Evolutionary conservation across 2,113 vertebrate genomes (phyloP).

Genomic region (Cardinalis cardinalis): DNA sequence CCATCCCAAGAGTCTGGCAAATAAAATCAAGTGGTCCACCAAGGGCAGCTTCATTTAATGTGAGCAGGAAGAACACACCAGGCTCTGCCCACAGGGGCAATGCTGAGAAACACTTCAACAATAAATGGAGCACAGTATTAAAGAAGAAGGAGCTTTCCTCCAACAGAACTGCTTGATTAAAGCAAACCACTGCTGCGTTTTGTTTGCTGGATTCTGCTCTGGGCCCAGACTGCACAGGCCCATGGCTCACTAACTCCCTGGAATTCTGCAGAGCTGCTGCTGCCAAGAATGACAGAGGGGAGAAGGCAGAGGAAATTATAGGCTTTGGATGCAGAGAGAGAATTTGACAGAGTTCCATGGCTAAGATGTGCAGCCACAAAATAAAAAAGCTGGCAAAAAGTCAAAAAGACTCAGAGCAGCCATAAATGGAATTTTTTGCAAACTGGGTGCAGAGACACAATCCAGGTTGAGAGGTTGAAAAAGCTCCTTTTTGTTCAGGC

Average conservation of each 20-base stretch:
- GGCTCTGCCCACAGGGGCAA: not conserved
- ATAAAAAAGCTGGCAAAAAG: constrained; percentile 42
- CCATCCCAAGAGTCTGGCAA: not conserved
- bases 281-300: constrained; percentile 63
- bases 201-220: constrained; percentile 16
- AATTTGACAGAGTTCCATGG: constrained; percentile 33
- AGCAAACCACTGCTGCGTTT: constrained; percentile 17
- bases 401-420: constrained; percentile 13
- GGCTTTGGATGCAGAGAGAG: constrained; percentile 28
- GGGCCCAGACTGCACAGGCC: constrained; percentile 18
- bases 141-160: not conserved
- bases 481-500: not conserved
- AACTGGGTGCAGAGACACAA: constrained; percentile 12
- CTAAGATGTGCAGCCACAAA: constrained; percentile 39
- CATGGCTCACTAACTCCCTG: constrained; percentile 15
- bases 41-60: not conserved
- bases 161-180: not conserved
- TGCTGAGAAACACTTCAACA: not conserved
- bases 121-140: not conserved
- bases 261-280: constrained; percentile 20
- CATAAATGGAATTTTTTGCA: constrained; percentile 64
- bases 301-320: constrained; percentile 64
- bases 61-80: not conserved
- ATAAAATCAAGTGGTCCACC: not conserved
- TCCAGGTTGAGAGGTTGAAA: not conserved